Conservation (phyloP, 2,113 vertebrate species). For the Semicossyphus pulcher region DNA sequence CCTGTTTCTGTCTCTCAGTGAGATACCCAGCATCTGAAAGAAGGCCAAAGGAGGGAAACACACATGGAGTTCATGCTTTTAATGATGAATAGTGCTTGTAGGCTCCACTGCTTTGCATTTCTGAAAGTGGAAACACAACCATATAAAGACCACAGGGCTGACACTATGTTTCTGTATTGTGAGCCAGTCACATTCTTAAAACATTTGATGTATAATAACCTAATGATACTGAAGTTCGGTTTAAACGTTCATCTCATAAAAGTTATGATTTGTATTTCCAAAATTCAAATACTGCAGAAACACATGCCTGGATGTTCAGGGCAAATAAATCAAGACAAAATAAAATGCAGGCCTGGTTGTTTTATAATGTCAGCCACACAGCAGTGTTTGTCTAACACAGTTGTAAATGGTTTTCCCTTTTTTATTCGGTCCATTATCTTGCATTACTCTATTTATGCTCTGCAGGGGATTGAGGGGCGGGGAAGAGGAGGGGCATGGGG, state of each 20-base stretch:
- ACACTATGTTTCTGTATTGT: slow-evolving; percentile 33
- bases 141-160: slow-evolving; percentile 23
- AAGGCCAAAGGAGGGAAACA: slow-evolving; percentile 23
- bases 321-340: not conserved
- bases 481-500: not conserved
- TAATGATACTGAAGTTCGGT: not conserved
- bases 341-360: not conserved
- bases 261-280: not conserved
- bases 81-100: slow-evolving; percentile 52
- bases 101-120: slow-evolving; percentile 61
- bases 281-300: not conserved
- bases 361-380: slow-evolving; percentile 1
- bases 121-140: slow-evolving; percentile 58
- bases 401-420: not conserved
- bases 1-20: slow-evolving; percentile 30
- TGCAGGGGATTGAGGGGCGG: not conserved
- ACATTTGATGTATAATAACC: not conserved
- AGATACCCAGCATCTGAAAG: slow-evolving; percentile 51
- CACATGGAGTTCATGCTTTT: slow-evolving; percentile 56
- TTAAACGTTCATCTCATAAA: not conserved
- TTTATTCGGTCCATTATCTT: not conserved
- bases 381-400: not conserved
- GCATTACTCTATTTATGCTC: not conserved
- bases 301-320: not conserved
- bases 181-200: slow-evolving; percentile 5